phyloP scores from a whole-genome alignment of 2,113 vertebrate species.

The Protobothrops mucrosquamatus region DNA sequence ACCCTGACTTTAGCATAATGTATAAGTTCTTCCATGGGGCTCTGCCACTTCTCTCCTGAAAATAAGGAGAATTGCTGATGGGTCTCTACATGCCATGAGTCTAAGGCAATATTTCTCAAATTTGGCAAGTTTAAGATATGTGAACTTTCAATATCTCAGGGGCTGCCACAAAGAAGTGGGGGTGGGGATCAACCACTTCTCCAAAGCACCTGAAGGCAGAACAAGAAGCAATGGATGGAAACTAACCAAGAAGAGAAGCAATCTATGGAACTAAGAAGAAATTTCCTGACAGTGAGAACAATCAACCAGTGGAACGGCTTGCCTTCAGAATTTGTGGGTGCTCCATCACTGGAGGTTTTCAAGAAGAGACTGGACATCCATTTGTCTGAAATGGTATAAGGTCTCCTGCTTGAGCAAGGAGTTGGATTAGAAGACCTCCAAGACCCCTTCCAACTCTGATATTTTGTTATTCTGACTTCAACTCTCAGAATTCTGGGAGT shows the following conservation, averaged over 20 bases:
- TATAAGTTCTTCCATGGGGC: background rate
- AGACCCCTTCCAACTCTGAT: background rate
- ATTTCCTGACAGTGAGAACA: background rate
- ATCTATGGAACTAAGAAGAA: background rate
- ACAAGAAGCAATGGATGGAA: background rate
- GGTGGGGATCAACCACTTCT: background rate
- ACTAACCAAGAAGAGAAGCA: background rate
- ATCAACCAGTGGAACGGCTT: background rate
- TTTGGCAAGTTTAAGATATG: background rate
- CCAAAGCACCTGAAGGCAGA: background rate
- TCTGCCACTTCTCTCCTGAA: background rate
- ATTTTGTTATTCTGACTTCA: background rate
- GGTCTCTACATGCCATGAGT: background rate
- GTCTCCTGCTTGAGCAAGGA: background rate
- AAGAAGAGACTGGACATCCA: background rate
- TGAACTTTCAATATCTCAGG: background rate
- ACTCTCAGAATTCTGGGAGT: background rate
- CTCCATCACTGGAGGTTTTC: background rate
- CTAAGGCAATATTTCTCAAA: background rate
- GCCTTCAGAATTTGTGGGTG: background rate
- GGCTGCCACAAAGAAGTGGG: background rate
- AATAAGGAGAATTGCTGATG: background rate
- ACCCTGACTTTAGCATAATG: background rate
- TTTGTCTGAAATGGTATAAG: background rate
- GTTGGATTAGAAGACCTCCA: background rate